Percentiles rank a stretch among this genome's conserved stretches.
Evolutionary conservation across 2,113 vertebrate genomes (phyloP).

Genomic region (Erinaceus europaeus): DNA sequence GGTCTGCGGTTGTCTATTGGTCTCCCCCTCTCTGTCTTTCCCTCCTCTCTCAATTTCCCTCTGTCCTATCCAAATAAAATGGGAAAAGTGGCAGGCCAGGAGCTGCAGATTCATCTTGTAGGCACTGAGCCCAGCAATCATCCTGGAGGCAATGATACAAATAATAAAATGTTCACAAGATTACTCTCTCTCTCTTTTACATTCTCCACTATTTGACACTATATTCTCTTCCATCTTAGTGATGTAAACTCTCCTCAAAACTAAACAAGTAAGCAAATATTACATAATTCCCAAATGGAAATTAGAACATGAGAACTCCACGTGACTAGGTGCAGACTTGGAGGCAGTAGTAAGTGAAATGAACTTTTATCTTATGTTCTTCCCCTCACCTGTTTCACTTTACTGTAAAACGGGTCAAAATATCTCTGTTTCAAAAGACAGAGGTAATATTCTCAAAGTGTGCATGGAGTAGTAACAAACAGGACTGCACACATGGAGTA

Average conservation of each 20-base stretch:
- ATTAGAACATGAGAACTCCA: neutral
- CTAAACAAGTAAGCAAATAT: neutral
- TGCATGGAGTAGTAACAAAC: neutral
- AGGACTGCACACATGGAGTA: no score
- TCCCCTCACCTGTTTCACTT: neutral
- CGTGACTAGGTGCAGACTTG: neutral
- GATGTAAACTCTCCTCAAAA: neutral
- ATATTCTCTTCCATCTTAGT: neutral
- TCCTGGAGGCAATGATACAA: no score
- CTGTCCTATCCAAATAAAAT: no score
- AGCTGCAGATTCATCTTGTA: no score
- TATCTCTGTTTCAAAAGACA: neutral
- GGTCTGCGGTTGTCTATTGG: no score
- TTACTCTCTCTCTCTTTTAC: no score
- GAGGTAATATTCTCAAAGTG: neutral
- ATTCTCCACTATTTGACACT: neutral
- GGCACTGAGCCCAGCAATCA: no score
- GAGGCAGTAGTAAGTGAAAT: neutral
- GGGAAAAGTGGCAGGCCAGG: no score
- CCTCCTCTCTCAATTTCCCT: no score
- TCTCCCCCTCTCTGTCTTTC: no score
- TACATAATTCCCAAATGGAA: neutral
- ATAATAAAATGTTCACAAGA: no score
- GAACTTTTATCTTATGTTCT: neutral
- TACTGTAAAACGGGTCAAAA: neutral